These are phyloP conservation scores for Oceanodroma leucorhoa DNA, from an alignment of 2,797 vertebrate genomes.

Conservation along the genomic window DNA sequence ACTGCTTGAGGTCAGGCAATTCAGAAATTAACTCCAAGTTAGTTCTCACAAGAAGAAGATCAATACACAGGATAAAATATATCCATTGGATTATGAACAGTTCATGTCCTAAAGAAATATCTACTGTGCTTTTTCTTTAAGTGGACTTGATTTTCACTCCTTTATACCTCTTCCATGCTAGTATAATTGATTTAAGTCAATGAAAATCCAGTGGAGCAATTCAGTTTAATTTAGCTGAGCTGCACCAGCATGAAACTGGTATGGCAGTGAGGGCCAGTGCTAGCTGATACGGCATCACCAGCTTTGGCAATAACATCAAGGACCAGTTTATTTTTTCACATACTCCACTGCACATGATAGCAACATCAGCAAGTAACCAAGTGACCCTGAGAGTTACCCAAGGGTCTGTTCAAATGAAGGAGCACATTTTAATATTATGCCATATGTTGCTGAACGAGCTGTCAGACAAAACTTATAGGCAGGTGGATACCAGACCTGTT, in stretches of 20 bases:
- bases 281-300: rapidly evolving
- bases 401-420: background rate
- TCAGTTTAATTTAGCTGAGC: background rate
- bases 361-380: background rate
- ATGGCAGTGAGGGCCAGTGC: background rate
- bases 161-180: background rate
- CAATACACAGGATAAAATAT: conserved; percentile 3
- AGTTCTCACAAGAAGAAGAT: conserved; percentile 7
- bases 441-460: background rate
- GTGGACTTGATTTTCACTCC: conserved; percentile 2
- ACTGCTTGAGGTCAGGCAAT: background rate
- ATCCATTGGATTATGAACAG: background rate
- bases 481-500: background rate
- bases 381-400: background rate
- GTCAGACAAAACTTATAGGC: background rate
- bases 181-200: background rate
- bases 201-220: background rate
- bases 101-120: conserved; percentile 5
- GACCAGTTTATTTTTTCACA: background rate
- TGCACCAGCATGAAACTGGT: background rate
- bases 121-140: background rate
- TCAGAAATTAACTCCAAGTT: conserved; percentile 11
- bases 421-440: background rate
- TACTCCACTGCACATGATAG: background rate
- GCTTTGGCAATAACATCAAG: background rate